These are phyloP conservation scores for Odobenus rosmarus DNA, from an alignment of 2,113 vertebrate genomes.

Conservation along the genomic window DNA sequence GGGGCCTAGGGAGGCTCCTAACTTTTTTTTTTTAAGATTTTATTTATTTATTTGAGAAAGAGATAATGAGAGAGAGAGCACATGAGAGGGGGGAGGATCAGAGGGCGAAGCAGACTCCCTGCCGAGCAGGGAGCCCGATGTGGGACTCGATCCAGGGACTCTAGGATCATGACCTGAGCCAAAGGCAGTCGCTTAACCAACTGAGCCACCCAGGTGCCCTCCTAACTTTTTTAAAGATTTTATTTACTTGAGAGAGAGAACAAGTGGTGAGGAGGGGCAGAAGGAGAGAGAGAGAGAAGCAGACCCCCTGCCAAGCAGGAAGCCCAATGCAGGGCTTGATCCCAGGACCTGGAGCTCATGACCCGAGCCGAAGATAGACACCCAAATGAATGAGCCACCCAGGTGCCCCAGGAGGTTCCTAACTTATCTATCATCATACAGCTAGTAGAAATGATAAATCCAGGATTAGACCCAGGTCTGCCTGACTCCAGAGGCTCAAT, in stretches of 20 bases:
- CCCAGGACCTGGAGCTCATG: background rate
- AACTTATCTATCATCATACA: background rate
- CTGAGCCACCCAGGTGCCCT: too few species aligned
- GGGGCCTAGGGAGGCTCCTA: background rate
- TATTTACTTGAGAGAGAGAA: background rate
- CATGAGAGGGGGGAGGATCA: too few species aligned
- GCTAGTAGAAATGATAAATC: background rate
- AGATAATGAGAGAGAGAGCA: background rate
- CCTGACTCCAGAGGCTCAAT: background rate
- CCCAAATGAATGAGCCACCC: background rate
- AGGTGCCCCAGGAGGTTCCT: background rate
- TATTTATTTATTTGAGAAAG: too few species aligned
- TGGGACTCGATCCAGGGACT: too few species aligned
- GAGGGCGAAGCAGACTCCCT: too few species aligned
- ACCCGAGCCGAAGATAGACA: background rate
- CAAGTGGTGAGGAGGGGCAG: background rate
- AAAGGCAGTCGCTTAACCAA: too few species aligned
- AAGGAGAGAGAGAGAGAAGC: background rate
- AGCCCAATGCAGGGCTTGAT: background rate
- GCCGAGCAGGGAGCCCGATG: too few species aligned
- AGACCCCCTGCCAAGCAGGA: background rate
- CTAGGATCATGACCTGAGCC: too few species aligned
- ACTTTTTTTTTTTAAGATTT: background rate
- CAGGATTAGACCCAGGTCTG: background rate
- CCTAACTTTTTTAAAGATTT: background rate